Evolutionary conservation across 2,797 vertebrate genomes (phyloP), one percentile per base, ranked within the genome.

Genomic region (Danio choprae): DNA sequence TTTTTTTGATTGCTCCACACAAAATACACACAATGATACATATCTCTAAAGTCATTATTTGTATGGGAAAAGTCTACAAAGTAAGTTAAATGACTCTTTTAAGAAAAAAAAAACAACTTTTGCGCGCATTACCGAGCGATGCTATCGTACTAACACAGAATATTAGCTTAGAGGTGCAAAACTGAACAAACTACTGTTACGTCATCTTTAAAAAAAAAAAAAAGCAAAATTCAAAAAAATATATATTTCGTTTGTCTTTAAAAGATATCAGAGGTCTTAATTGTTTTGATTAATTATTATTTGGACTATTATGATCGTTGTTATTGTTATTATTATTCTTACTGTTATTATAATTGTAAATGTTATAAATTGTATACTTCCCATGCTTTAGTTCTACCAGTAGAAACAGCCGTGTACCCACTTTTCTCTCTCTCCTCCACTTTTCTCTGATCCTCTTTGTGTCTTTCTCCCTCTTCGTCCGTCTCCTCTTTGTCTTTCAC

Each of bases 131-230:
- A 94, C 89, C 89, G 90, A 91, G 85, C 80, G 77, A 88, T 86
- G 84, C 91, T 92, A 91, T 88, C 92, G 92, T 95, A 95, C 94
- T 95, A 95, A 94, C 93, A 93, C 92, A 90, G 89, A 93, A 91
- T 92, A 94, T 94, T 95, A 95, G 92, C 91, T 89, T 91, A 94
- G 93, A 90, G 90, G 90, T 86, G 86, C 85, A 87, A 91, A 86
- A 88, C 89, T 90, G 90, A 93, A 93, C 91, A 94, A 94, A 94
- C 88, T 91, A 92, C 90, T 94, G 93, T 95, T 93, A 89, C 91
- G 92, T 94, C 92, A 92, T 94, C 93, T 94, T 94, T 93, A 92
- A 92, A 92, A 87, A 92, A 93, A 93, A 91, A 63, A 68, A 51
- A 67, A 79, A 40, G 87, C 53, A 62, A 85, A 87, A 79, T 89